Percentiles rank a stretch among this genome's conserved stretches.
Evolutionary conservation across 2,113 vertebrate species (phyloP).

Genomic region (Chitala chitala): DNA sequence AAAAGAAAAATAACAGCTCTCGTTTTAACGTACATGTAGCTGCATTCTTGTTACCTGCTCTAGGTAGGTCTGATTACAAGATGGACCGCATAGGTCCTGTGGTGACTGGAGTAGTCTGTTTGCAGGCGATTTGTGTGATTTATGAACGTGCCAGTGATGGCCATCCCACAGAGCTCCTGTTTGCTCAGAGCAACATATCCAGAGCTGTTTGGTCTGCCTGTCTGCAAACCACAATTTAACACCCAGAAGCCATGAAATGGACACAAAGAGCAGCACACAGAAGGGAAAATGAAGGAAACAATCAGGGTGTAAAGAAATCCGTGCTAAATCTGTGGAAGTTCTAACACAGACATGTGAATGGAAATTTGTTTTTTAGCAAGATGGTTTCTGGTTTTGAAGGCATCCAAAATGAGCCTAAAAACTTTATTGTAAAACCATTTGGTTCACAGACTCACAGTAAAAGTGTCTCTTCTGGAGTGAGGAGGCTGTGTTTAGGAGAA

Average conservation of each 20-base stretch:
- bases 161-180: slow-evolving; percentile 33
- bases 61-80: too few species aligned
- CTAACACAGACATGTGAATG: neutral
- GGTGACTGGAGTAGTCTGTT: too few species aligned
- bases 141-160: slow-evolving; percentile 28
- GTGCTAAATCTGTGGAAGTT: neutral
- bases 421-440: neutral
- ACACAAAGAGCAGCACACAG: neutral
- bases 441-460: too few species aligned
- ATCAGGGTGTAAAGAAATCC: too few species aligned
- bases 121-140: too few species aligned
- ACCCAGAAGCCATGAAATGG: neutral
- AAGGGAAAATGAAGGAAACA: neutral
- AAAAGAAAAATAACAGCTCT: too few species aligned
- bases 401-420: neutral
- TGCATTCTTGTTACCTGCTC: too few species aligned
- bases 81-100: too few species aligned
- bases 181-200: slow-evolving; percentile 55
- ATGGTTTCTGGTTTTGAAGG: neutral
- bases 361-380: neutral
- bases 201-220: slow-evolving; percentile 39
- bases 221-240: slow-evolving; percentile 35
- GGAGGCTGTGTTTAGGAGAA: too few species aligned
- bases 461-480: too few species aligned
- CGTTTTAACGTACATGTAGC: too few species aligned